Base-by-base conservation (phyloP, 2,797 vertebrate genomes). In the Lutjanus argentimaculatus region DNA sequence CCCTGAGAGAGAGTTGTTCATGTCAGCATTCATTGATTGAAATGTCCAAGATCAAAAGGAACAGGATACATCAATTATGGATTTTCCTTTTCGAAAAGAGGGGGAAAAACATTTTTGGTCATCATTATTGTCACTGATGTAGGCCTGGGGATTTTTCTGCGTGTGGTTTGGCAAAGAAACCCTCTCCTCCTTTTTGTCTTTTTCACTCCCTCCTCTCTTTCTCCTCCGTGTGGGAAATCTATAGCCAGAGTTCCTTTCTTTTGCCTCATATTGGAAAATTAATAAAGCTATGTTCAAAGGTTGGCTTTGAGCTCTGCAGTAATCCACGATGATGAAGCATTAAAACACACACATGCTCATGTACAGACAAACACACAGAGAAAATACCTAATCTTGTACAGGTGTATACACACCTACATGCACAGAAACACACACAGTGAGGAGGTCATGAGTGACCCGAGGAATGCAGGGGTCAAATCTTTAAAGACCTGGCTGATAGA, bases 401-500 rank as follows among this genome's bases (percentile, higher is more conserved):
- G 87, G 91, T 91, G 85, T 85, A 83, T 48, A 88, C 86, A 85
- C 86, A 75, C 78, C 51, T 68, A 71, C 73, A 82, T 71, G 66
- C 83, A 80, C 9, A 4, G 22, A 80, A 68, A 77, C 72, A 84
- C 71, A 48, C 56, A 43, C 53, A 22, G n/a, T 1, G 16, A 87
- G 82, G 84, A 89, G 91, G 88, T 92, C 91, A 93, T 87, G 89
- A 92, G 89, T 89, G 93, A 90, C 90, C 93, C 13, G 65, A 83
- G 90, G 93, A 93, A 94, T 95, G 91, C 85, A 78, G 80, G 79
- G 94, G 94, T 95, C 91, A 93, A 79, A 87, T 91, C 92, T 92
- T 92, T 93, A 94, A 92, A 92, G 91, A 91, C 86, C 91, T 89
- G 87, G 88, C 85, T 93, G 93, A 94, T 94, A 93, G 89, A 94